Evolutionary conservation across 2,888 invertebrate species (phyloP), one percentile per base, ranked within the genome.

Genomic region (Andrena minutula): DNA sequence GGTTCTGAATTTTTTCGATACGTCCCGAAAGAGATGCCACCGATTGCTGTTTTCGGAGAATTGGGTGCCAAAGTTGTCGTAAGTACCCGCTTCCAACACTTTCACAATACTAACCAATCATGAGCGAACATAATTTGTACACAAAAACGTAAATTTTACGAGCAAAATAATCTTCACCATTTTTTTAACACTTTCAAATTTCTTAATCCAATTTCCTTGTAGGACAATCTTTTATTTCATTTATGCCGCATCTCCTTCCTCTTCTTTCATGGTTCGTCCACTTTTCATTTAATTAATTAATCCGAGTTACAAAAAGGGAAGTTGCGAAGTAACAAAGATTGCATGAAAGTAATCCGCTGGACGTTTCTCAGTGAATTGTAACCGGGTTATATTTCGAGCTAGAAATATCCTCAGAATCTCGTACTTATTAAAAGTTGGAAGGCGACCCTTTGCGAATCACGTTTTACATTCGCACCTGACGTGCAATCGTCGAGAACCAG

Each of bases 1-100:
- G 97, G 97, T 6, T 92, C 95, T 16, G 97, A 97, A 93, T 97
- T 97, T 95, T 97, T 96, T 94, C 95, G 97, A 92, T 97, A 96
- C 92, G 96, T 97, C 86, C 97, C 97, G 2, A 97, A 97, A 92
- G 97, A 97, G 92, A 94, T 96, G 86, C 97, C 97, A 3, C 96
- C 96, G 88, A 96, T 96, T 30, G 95, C 96, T 88, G 96, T 96
- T 30, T 97, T 97, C 91, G 96, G 96, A 0, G 94, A 96, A 69
- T 96, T 96, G 8, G 96, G 96, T 74, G 94, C 95, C 69, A 96
- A 96, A 93, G 97, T 97, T 66, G 97, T 97, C 94, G 97, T 97
- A 94, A 96, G 97, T 96, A 93, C 51, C 20, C 1, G 1, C 3
- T 56, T 20, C 20, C 32, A 12, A 6, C 28, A 51, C 1, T 56